Conservation (phyloP, 2,888 invertebrate genomes). For the Nyleta sp. region DNA sequence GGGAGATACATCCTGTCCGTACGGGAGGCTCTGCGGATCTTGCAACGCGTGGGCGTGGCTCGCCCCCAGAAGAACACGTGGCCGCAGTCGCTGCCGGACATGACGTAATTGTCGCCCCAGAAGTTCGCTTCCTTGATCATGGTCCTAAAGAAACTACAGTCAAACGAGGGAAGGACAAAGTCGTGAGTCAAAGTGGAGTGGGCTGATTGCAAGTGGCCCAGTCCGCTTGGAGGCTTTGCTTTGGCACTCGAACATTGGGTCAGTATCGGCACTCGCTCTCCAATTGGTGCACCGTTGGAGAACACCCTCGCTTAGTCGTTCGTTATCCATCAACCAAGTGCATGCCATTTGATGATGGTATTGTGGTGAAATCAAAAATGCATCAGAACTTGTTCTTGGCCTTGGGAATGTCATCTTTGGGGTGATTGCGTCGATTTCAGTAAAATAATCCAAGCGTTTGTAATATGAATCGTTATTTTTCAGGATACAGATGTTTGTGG, state of each 20-base stretch:
- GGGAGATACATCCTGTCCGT: no score
- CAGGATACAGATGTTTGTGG: no score
- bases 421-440: no score
- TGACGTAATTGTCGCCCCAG: conserved; percentile 91
- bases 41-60: no score
- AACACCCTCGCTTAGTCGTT: conserved; percentile 48
- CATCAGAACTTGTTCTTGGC: neutral
- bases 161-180: conserved; percentile 77
- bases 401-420: no score
- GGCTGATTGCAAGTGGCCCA: conserved; percentile 78
- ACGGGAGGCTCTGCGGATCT: no score
- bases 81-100: conserved; percentile 95
- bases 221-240: conserved; percentile 80
- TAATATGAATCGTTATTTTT: no score
- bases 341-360: conserved; percentile 44
- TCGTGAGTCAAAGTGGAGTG: conserved; percentile 67
- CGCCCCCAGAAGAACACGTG: conserved; percentile 93
- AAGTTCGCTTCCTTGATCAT: conserved; percentile 94
- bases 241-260: conserved; percentile 70
- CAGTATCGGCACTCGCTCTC: conserved; percentile 65
- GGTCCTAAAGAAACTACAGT: conserved; percentile 85
- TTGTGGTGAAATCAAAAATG: conserved; percentile 10
- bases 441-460: no score
- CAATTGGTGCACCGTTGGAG: conserved; percentile 47
- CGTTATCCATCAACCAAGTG: conserved; percentile 52